Evolutionary conservation across 2,113 vertebrate species (phyloP), one percentile per base, ranked within the genome.

Genomic region (Oryzias celebensis): DNA sequence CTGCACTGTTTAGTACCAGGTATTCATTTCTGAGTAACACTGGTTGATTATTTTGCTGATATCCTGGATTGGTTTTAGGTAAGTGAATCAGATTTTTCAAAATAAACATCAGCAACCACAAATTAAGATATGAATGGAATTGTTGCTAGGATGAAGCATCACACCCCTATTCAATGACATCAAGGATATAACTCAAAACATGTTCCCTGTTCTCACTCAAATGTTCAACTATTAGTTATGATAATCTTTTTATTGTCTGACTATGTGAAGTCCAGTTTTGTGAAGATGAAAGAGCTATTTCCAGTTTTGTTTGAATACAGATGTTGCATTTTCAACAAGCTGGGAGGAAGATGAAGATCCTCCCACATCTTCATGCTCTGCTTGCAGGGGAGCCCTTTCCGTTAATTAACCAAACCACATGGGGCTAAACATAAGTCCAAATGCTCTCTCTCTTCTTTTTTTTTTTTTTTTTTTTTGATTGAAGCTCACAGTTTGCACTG

Each of bases 341-440:
- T 48, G 55, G 66, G 59, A 57, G 45, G 66, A 58, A 54, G 65
- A 65, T 56, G 54, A 57, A 24, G 61, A 76, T 78, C 76, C 69
- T 78, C 71, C 73, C 72, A 71, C 73, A 58, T 74, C 68, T 65
- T 81, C 71, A 81, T 75, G 56, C 78, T 78, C 49, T 55, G 54
- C 78, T 83, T 78, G 26, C 64, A 64, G 7, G 67, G 74, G 68
- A 83, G 66, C 71, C 71, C 71, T 59, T 83, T 78, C 73, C 77
- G 82, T 86, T 88, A 81, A 88, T 85, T 87, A 84, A 71, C 69
- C 58, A 81, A 81, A 78, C 75, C 81, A 70, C 68, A 75, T 63
- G 81, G 78, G 73, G 68, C 81, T 76, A 84, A 88, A 78, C 75
- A 83, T 43, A 85, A 78, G 78, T 68, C 85, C 78, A 78, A 80